phyloP scores from a whole-genome alignment of 2,888 invertebrate species.

The Heliconius hortense region DNA sequence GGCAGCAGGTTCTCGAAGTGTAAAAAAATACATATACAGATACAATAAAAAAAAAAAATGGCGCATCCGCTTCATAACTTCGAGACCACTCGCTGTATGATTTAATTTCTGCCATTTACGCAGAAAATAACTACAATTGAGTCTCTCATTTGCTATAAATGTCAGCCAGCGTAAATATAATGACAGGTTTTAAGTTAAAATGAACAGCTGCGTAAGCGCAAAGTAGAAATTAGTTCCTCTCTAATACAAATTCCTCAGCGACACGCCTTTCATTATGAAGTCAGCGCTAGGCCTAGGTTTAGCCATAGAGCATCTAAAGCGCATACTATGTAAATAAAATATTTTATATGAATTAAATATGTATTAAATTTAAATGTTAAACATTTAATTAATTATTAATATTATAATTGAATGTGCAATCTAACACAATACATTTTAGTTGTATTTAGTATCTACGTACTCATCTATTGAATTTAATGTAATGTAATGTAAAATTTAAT shows the following conservation, averaged over 20 bases:
- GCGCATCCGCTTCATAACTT: background rate
- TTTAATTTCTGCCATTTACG: conserved; percentile 29
- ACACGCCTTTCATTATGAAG: conserved; percentile 75
- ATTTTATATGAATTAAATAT: background rate
- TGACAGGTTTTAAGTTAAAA: conserved; percentile 45
- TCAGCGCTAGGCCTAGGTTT: conserved; percentile 61
- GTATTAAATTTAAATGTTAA: background rate
- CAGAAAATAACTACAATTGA: conserved; percentile 23
- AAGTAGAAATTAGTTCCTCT: conserved; percentile 49
- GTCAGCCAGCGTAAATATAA: conserved; percentile 42
- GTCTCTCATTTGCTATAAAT: conserved; percentile 40
- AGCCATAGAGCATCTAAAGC: conserved; percentile 41
- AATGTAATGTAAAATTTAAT: no score
- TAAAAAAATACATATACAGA: background rate
- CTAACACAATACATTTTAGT: no score
- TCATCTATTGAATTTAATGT: no score
- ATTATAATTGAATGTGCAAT: no score
- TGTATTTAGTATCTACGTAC: no score
- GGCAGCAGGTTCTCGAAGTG: no score
- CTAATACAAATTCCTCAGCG: conserved; percentile 61
- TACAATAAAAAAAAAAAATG: background rate
- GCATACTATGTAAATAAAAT: background rate
- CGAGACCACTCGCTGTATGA: background rate
- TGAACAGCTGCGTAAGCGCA: conserved; percentile 44
- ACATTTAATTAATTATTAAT: background rate